Percentiles rank a stretch among this genome's conserved stretches.
Conservation (phyloP, 2,888 invertebrate species). For the Empis livida region DNA sequence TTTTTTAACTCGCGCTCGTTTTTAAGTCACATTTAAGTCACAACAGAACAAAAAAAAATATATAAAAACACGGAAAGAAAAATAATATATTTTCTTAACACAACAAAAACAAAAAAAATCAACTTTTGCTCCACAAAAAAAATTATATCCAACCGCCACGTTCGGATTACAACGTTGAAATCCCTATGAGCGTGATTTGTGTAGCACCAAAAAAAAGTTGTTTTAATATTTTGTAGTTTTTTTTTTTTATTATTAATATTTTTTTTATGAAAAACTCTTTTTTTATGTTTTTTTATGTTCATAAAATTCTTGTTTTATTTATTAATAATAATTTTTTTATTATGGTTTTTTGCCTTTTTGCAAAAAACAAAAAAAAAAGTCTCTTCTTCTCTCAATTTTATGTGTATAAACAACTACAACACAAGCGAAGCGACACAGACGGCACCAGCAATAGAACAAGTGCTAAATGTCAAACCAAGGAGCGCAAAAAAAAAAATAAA, state of each 20-base stretch:
- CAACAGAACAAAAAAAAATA: background rate
- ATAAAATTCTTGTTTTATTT: background rate
- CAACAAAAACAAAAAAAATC: background rate
- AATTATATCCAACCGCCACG: background rate
- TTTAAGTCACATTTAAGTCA: no score
- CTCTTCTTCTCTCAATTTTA: background rate
- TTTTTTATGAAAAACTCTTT: background rate
- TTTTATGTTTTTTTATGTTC: no score
- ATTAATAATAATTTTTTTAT: background rate
- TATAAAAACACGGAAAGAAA: background rate
- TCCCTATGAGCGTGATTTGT: conserved; percentile 1
- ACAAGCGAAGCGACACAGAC: no score
- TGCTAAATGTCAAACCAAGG: no score
- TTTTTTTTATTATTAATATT: background rate
- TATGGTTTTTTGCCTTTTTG: no score
- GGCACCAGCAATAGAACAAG: no score
- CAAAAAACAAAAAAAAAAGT: no score
- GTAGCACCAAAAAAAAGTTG: conserved; percentile 1
- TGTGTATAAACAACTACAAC: background rate
- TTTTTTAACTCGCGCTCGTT: no score
- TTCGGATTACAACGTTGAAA: conserved; percentile 1
- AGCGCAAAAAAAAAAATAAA: no score
- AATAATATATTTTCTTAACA: no score
- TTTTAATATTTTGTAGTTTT: background rate
- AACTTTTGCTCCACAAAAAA: no score